Base-by-base conservation (phyloP, 2,888 invertebrate species). In the Rotaria macrura region DNA sequence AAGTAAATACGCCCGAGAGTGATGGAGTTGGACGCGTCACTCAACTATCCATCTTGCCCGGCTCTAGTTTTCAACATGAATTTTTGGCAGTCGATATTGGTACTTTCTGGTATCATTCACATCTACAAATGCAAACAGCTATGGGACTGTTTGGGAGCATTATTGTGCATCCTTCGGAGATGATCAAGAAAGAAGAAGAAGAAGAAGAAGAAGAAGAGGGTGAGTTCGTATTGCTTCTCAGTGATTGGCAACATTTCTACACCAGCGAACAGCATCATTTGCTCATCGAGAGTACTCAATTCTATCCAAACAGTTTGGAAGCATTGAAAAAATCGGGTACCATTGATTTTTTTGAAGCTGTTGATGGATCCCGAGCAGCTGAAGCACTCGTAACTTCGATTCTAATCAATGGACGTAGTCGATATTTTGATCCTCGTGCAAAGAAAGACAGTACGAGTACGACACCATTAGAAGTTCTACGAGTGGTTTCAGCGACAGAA, bases 81-180 rank as follows among this genome's bases (percentile, higher is more conserved):
- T 49, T 49, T 17, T 4, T 17, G 14, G 49, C 49, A 49, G 3
- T 49, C 12, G 49, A 49, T 49, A 87, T 86, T 25, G 88, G 89
- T 29, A 89, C 89, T 14, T 88, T 88, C 85, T 89, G 89, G 89
- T 89, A 88, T 84, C 88, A 89, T 86, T 88, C 88, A 1, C 88
- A 88, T 84, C 85, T 88, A 14, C 88, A 88, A 14, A 83, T 88
- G 10, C 89, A 89, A 86, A 87, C 89, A 49, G 87, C 88, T n/a
- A 89, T 88, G 88, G 90, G 90, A 0, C 83, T 89, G 9, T 87
- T 87, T 74, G 90, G 90, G 1, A 88, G 89, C 0, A 87, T 89
- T 12, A 88, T 89, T 29, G 87, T 89, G 23, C 85, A 87, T 34
- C 52, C 65, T 20, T 87, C 86, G 17, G 17, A 12, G 14, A 14